Percentiles rank a stretch among this genome's conserved stretches.
phyloP scores from a whole-genome alignment of 2,113 vertebrate species.

The Tragelaphus imberbis region DNA sequence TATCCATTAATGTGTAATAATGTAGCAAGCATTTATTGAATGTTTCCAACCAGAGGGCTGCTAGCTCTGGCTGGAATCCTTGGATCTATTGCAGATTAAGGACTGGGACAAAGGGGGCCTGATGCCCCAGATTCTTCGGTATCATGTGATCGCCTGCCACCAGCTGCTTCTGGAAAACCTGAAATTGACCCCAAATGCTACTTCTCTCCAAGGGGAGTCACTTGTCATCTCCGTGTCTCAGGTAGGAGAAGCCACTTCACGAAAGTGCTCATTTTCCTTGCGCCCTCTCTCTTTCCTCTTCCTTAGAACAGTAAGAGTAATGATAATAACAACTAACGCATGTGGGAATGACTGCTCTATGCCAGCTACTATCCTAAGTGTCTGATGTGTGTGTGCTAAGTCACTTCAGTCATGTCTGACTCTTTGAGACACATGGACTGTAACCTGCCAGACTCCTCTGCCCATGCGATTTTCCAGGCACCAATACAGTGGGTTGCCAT shows the following conservation, averaged over 20 bases:
- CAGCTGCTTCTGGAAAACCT: conserved; percentile 83
- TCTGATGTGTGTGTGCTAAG: not conserved
- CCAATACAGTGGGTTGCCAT: not conserved
- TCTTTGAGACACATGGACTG: not conserved
- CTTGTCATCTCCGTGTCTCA: conserved; percentile 80
- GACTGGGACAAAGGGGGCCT: conserved; percentile 68
- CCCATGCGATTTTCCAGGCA: not conserved
- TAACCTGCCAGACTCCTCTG: not conserved
- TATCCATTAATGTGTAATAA: not conserved
- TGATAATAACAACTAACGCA: accelerated
- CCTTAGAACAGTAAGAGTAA: not conserved
- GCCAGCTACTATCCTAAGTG: not conserved
- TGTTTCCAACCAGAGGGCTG: not conserved
- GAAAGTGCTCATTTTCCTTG: not conserved
- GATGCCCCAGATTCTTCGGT: conserved; percentile 81
- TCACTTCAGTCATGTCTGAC: not conserved
- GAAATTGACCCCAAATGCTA: conserved; percentile 77
- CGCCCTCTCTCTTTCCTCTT: not conserved
- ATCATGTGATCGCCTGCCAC: conserved; percentile 89
- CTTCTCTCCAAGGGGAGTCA: conserved; percentile 86
- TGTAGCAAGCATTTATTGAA: not conserved
- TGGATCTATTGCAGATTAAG: conserved; percentile 71
- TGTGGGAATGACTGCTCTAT: not conserved
- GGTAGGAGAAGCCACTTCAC: conserved; percentile 74
- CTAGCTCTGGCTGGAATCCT: not conserved